These are phyloP conservation scores for Aramus guarauna DNA, from an alignment of 2,113 vertebrate species.

Conservation along the genomic window DNA sequence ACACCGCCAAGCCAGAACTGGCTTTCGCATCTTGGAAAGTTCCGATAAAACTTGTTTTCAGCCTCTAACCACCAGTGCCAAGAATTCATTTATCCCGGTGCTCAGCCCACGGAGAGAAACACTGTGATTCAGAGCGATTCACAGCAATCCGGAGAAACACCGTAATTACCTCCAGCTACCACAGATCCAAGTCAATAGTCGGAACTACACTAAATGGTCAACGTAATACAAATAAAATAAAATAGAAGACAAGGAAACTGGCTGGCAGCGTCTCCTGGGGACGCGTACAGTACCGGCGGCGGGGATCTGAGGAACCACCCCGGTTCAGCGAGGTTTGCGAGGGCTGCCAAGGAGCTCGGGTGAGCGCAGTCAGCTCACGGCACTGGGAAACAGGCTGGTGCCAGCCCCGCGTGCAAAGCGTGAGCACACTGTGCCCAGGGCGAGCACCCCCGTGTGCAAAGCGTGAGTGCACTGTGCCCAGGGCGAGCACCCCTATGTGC, in stretches of 20 bases:
- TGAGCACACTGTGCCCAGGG: no score
- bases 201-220: neutral
- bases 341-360: neutral
- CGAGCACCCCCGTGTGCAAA: no score
- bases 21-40: neutral
- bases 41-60: neutral
- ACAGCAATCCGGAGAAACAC: neutral
- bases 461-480: neutral
- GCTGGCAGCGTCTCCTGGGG: neutral
- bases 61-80: neutral
- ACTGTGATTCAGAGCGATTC: neutral
- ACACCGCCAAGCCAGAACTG: neutral
- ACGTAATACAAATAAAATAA: neutral
- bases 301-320: neutral
- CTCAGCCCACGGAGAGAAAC: neutral
- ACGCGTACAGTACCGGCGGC: fast-evolving
- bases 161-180: neutral
- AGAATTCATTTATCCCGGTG: neutral
- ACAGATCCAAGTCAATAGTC: neutral
- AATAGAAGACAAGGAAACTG: neutral
- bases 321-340: neutral
- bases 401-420: no score
- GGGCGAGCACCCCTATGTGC: neutral
- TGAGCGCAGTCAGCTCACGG: neutral
- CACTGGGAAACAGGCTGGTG: neutral